Conservation (phyloP, 1,140 invertebrate species). For the Neuroterus valhalla region DNA sequence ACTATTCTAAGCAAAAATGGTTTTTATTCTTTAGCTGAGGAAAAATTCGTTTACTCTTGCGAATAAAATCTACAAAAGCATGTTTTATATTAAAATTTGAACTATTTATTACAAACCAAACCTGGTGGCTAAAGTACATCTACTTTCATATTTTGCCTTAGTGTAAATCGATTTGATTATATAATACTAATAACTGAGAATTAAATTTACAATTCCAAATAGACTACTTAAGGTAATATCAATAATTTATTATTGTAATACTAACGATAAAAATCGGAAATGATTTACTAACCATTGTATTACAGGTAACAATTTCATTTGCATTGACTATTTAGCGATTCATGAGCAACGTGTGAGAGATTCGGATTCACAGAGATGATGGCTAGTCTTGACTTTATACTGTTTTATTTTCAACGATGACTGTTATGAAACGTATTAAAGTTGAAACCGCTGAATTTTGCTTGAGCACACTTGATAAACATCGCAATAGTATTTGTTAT, state of each 20-base stretch:
- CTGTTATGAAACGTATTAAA: background rate
- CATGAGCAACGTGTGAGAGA: slow-evolving; percentile 31
- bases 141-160: slow-evolving; percentile 43
- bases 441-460: slow-evolving; percentile 19
- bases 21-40: too few relatives aligned
- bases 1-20: too few relatives aligned
- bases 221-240: slow-evolving; percentile 59
- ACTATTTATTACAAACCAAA: slow-evolving; percentile 64
- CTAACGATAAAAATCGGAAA: slow-evolving; percentile 60
- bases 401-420: background rate
- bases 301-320: slow-evolving; percentile 53
- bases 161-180: slow-evolving; percentile 49
- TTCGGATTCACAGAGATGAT: background rate
- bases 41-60: background rate
- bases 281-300: slow-evolving; percentile 49
- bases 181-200: slow-evolving; percentile 56
- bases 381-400: background rate
- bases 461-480: slow-evolving; percentile 32
- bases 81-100: slow-evolving; percentile 57
- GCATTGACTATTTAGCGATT: slow-evolving; percentile 48
- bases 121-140: slow-evolving; percentile 53
- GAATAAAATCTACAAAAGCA: background rate
- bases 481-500: slow-evolving; percentile 31
- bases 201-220: slow-evolving; percentile 60
- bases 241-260: slow-evolving; percentile 59